Conservation (phyloP, 2,888 invertebrate species). For the Athripsodes cinereus region DNA sequence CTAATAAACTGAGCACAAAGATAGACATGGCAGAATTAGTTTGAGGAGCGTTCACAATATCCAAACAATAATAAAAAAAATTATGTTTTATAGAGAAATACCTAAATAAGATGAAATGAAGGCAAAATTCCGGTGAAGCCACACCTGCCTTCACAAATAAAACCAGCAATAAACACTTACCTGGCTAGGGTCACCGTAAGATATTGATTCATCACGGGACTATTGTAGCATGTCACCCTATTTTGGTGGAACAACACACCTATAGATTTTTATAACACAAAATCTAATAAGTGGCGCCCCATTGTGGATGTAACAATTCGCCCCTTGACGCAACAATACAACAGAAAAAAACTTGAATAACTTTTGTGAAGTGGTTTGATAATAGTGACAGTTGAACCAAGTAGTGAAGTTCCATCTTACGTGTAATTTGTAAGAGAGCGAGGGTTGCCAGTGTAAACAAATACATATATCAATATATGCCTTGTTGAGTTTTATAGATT, state of each 20-base stretch:
- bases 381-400: neutral
- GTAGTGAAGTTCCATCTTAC: neutral
- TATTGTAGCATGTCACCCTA: neutral
- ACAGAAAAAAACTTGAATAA: neutral
- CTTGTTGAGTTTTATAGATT: slow-evolving; percentile 1
- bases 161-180: neutral
- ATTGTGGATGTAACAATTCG: neutral
- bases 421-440: neutral
- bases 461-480: neutral
- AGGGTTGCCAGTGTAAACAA: neutral
- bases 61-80: too few relatives aligned
- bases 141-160: too few relatives aligned
- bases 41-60: too few relatives aligned
- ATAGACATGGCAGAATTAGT: too few relatives aligned
- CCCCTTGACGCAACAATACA: neutral
- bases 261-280: neutral
- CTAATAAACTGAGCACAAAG: too few relatives aligned
- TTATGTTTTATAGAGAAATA: too few relatives aligned
- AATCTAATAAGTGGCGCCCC: neutral
- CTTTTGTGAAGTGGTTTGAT: neutral
- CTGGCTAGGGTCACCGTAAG: neutral
- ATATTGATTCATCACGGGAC: slow-evolving; percentile 1
- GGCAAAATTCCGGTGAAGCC: too few relatives aligned
- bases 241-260: neutral
- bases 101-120: too few relatives aligned